These are phyloP conservation scores for Entomobrya proxima DNA, from an alignment of 2,888 invertebrate species.

Conservation along the genomic window DNA sequence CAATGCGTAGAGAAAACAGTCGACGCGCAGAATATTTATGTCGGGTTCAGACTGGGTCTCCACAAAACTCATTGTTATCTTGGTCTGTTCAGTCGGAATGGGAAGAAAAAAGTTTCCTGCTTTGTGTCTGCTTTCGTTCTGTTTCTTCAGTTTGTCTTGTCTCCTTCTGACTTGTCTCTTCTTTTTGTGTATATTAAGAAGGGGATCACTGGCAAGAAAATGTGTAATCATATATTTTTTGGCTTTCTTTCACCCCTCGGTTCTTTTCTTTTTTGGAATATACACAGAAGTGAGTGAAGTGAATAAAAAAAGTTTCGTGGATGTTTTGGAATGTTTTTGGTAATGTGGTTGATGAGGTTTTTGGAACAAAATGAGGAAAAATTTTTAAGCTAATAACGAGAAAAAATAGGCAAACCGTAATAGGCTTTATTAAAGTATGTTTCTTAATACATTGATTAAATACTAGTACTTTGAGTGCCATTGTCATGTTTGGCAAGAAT, in stretches of 20 bases:
- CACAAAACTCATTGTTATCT: slow-evolving; percentile 11
- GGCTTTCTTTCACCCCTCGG: neutral
- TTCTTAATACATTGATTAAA: neutral
- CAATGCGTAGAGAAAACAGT: too few relatives aligned
- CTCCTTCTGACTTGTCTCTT: too few relatives aligned
- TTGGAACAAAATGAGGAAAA: neutral
- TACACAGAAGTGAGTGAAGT: too few relatives aligned
- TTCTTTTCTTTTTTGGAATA: too few relatives aligned
- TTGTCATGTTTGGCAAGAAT: neutral
- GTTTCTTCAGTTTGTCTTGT: neutral
- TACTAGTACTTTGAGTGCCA: neutral
- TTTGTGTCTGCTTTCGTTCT: neutral
- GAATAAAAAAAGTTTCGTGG: neutral
- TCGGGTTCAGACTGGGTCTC: slow-evolving; percentile 23
- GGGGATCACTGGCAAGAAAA: slow-evolving; percentile 1
- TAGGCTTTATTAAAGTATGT: neutral
- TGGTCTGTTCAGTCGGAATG: neutral
- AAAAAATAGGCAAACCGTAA: slow-evolving; percentile 11
- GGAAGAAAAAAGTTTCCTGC: neutral
- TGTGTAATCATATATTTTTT: neutral
- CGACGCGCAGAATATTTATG: slow-evolving; percentile 22
- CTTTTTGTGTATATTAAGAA: slow-evolving; percentile 20
- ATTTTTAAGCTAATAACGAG: neutral
- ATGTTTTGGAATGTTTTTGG: neutral
- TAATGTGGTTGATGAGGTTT: slow-evolving; percentile 13